Evolutionary conservation across 2,113 vertebrate species (phyloP).

Genomic region (Calonectris borealis): DNA sequence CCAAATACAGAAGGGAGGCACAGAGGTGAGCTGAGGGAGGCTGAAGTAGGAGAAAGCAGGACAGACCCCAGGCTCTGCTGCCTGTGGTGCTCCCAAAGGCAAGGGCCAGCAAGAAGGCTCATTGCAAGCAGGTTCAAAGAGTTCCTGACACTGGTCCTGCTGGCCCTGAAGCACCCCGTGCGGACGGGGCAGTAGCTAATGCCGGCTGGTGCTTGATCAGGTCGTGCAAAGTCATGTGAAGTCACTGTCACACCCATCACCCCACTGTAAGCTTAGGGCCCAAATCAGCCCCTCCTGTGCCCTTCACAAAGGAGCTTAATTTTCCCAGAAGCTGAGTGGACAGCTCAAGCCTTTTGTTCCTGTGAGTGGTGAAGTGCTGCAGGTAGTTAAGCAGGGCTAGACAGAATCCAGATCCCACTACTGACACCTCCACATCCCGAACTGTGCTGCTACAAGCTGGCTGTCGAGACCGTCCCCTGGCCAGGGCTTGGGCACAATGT

Average conservation of each 20-base stretch:
- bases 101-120: neutral
- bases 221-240: rapidly evolving
- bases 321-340: neutral
- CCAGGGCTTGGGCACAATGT: neutral
- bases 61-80: neutral
- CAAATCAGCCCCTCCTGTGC: neutral
- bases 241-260: neutral
- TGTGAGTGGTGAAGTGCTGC: neutral
- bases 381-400: neutral
- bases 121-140: neutral
- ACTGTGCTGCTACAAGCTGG: neutral
- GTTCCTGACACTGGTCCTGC: neutral
- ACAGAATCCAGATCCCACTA: neutral
- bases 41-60: neutral
- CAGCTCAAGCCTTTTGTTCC: neutral
- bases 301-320: neutral
- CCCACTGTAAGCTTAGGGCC: neutral
- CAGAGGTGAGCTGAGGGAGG: neutral
- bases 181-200: neutral
- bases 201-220: neutral
- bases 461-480: neutral
- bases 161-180: neutral
- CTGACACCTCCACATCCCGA: neutral
- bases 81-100: neutral
- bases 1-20: neutral